phyloP scores from a whole-genome alignment of 2,797 vertebrate species.

The Gymnodraco acuticeps region DNA sequence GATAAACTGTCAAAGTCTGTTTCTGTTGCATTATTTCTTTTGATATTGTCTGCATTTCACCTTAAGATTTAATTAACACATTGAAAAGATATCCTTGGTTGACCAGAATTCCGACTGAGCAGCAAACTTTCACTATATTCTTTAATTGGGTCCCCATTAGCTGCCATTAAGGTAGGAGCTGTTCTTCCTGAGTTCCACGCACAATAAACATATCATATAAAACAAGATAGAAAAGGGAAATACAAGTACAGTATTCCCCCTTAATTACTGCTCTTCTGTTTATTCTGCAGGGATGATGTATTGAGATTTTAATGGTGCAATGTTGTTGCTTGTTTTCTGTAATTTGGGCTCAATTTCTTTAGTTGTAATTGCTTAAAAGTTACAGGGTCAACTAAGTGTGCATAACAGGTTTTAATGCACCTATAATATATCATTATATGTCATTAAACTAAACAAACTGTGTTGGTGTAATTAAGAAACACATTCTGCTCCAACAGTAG shows the following conservation, averaged over 20 bases:
- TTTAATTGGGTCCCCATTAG: too few relatives aligned
- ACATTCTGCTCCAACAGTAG: background rate
- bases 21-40: background rate
- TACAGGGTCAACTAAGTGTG: background rate
- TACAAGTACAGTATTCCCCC: too few relatives aligned
- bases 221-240: too few relatives aligned
- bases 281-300: background rate
- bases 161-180: too few relatives aligned
- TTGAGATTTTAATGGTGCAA: background rate
- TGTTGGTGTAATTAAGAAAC: background rate
- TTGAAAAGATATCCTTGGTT: background rate
- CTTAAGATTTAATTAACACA: background rate
- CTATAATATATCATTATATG: background rate
- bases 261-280: background rate
- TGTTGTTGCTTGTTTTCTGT: slow-evolving; percentile 1
- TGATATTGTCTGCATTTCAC: background rate
- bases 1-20: background rate
- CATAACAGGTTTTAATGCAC: background rate
- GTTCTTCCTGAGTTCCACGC: too few relatives aligned
- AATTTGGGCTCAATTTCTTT: background rate
- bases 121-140: too few relatives aligned
- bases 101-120: background rate
- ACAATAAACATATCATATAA: too few relatives aligned
- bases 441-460: background rate
- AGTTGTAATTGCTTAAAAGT: background rate